Evolutionary conservation across 1,140 invertebrate species (phyloP).

Genomic region (Polypedilum vanderplanki): DNA sequence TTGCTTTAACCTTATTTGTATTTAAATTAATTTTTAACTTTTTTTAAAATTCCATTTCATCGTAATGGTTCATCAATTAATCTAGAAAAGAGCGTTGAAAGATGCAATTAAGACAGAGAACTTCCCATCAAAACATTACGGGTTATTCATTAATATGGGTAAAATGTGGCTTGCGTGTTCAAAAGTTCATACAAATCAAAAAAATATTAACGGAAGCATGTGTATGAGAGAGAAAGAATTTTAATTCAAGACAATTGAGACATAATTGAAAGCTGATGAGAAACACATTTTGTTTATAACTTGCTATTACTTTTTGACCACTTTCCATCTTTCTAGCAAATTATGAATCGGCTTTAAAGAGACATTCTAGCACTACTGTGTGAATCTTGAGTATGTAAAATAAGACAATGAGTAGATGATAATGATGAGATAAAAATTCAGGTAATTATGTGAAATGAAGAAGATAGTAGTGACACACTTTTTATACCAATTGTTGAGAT

Average conservation of each 20-base stretch:
- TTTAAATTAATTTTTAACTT: background rate
- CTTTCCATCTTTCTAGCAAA: too few relatives aligned
- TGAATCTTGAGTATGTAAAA: too few relatives aligned
- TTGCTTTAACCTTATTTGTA: background rate
- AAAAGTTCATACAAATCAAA: background rate
- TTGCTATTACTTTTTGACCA: too few relatives aligned
- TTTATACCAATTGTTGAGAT: background rate
- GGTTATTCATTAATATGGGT: background rate
- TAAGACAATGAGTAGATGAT: too few relatives aligned
- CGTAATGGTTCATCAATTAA: background rate
- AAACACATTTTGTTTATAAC: background rate
- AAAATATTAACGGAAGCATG: constrained; percentile 10
- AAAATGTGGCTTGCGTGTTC: background rate
- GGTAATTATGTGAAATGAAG: background rate
- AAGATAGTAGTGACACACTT: constrained; percentile 17
- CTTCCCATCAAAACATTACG: background rate
- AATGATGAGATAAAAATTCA: too few relatives aligned
- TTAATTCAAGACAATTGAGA: background rate
- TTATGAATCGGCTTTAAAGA: too few relatives aligned
- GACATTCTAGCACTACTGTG: too few relatives aligned
- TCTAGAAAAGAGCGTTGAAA: background rate
- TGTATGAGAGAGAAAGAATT: too few relatives aligned
- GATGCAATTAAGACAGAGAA: background rate
- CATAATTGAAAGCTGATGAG: constrained; percentile 1
- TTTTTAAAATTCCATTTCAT: background rate